These are phyloP conservation scores for Pardalotus punctatus DNA, from an alignment of 2,113 vertebrate species.

Conservation along the genomic window DNA sequence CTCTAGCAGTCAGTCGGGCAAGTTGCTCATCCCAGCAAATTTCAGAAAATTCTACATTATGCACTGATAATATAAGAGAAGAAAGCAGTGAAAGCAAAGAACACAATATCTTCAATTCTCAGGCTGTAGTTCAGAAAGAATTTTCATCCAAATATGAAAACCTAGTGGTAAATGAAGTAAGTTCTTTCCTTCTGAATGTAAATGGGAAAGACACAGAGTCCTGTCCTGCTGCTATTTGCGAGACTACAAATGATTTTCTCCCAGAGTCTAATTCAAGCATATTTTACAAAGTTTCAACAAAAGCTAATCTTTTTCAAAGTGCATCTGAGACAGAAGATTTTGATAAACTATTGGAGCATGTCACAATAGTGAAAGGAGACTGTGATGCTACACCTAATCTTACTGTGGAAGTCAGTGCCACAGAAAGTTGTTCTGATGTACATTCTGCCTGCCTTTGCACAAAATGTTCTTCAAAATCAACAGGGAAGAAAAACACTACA, in stretches of 20 bases:
- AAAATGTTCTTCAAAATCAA: not conserved
- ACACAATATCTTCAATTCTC: not conserved
- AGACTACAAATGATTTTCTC: not conserved
- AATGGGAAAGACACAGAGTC: not conserved
- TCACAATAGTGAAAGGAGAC: not conserved
- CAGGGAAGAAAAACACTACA: not conserved
- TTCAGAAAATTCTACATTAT: not conserved
- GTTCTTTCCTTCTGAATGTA: slow-evolving; percentile 22
- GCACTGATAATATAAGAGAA: not conserved
- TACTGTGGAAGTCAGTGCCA: not conserved
- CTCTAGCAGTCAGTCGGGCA: not conserved
- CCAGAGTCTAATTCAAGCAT: not conserved
- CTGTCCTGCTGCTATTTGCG: not conserved
- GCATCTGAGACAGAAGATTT: not conserved
- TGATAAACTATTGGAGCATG: not conserved
- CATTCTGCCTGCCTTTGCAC: not conserved
- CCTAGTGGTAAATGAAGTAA: slow-evolving; percentile 1
- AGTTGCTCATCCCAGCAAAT: not conserved
- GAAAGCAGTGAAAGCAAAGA: slow-evolving; percentile 5
- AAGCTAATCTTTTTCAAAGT: slow-evolving; percentile 32
- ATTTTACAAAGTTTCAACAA: not conserved
- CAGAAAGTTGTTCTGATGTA: not conserved
- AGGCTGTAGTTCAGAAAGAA: slow-evolving; percentile 30
- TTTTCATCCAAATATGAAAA: slow-evolving; percentile 16
- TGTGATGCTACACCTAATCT: not conserved